A percentile compares a stretch with the other conserved stretches of the same genome.
Conservation (phyloP, 2,113 vertebrate genomes). For the Eolophus roseicapilla region DNA sequence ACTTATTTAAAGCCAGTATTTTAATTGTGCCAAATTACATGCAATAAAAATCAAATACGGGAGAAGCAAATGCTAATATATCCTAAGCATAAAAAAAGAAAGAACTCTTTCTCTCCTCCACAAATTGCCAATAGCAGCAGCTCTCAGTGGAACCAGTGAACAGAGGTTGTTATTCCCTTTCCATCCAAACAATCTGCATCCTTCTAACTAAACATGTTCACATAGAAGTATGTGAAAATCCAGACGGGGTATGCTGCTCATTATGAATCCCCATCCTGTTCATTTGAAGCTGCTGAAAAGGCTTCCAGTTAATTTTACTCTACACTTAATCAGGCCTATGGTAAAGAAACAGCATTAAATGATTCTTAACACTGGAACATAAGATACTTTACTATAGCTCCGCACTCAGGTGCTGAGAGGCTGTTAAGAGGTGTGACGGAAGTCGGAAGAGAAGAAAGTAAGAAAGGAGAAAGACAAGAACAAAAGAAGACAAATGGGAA, state of each 20-base stretch:
- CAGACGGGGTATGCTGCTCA: not conserved
- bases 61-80: conserved; percentile 4
- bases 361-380: not conserved
- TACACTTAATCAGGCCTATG: not conserved
- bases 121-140: not conserved
- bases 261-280: not conserved
- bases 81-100: not conserved
- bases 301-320: not conserved
- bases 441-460: not conserved
- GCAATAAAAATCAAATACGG: not conserved
- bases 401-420: not conserved
- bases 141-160: not conserved
- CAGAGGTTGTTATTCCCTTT: not conserved
- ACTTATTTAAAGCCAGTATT: conserved; percentile 15
- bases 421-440: not conserved
- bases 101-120: not conserved
- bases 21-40: conserved; percentile 4
- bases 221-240: not conserved
- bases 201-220: not conserved
- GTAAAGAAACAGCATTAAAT: not conserved
- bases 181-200: not conserved
- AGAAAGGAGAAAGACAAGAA: not conserved
- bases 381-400: not conserved
- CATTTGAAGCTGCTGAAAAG: not conserved
- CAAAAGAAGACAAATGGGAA: not conserved